Conservation (phyloP, 2,113 vertebrate species). For the Gobiocypris rarus region DNA sequence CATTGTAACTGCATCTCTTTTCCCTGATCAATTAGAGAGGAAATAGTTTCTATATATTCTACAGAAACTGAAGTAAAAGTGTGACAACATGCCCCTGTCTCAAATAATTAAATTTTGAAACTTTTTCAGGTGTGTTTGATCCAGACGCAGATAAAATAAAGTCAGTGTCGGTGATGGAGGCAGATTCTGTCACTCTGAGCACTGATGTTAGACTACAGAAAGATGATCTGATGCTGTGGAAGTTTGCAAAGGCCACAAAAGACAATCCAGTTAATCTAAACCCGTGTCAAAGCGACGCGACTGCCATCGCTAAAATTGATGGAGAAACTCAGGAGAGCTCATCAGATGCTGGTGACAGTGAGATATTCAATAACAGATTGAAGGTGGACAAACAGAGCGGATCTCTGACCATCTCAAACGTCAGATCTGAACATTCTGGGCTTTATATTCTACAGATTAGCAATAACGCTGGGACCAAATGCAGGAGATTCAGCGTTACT, state of each 20-base stretch:
- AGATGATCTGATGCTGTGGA: conserved; percentile 4
- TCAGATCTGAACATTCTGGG: neutral
- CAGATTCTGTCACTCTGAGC: neutral
- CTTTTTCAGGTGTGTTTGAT: conserved; percentile 6
- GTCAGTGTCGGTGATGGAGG: neutral
- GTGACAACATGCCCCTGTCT: no score
- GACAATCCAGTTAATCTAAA: neutral
- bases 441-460: neutral
- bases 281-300: neutral
- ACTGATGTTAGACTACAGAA: neutral
- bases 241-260: neutral
- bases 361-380: neutral
- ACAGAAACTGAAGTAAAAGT: no score
- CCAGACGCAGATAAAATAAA: neutral
- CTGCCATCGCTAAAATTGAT: neutral
- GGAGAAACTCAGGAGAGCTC: neutral
- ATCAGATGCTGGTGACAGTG: neutral
- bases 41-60: no score
- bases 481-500: neutral
- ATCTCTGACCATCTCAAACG: neutral
- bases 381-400: neutral
- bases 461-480: neutral
- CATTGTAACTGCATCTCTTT: no score
- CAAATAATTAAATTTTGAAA: neutral
- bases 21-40: no score